These are phyloP conservation scores for Brachionus koreanus DNA, from an alignment of 1,140 invertebrate species.

Conservation along the genomic window DNA sequence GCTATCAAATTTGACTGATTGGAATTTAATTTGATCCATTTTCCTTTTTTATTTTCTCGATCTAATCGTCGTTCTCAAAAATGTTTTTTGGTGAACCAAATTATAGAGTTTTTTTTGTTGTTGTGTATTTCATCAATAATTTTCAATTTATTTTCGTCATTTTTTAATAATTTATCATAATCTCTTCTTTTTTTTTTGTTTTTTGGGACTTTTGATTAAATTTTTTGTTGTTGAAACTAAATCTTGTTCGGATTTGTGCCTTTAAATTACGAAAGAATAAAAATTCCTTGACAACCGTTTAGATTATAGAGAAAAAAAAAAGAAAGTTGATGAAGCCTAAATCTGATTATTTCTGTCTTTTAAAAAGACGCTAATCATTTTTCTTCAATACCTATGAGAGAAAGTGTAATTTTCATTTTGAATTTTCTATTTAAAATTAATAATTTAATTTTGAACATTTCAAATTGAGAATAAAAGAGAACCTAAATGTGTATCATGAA, in stretches of 20 bases:
- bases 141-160: neutral
- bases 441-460: no score
- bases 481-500: neutral
- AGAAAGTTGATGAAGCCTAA: neutral
- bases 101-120: neutral
- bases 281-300: neutral
- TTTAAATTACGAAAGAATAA: neutral
- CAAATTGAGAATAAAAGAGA: no score
- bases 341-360: neutral
- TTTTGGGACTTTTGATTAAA: neutral
- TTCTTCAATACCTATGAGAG: neutral
- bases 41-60: neutral
- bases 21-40: neutral
- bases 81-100: neutral
- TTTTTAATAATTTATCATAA: constrained; percentile 1
- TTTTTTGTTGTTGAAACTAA: neutral
- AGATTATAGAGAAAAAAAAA: neutral
- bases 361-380: neutral
- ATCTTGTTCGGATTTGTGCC: neutral
- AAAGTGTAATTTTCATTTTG: no score
- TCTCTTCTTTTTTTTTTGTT: neutral
- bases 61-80: neutral
- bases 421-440: no score
- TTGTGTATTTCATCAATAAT: neutral
- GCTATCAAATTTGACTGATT: constrained; percentile 7